phyloP scores from a whole-genome alignment of 2,888 invertebrate species.

The Lacanobia oleracea region DNA sequence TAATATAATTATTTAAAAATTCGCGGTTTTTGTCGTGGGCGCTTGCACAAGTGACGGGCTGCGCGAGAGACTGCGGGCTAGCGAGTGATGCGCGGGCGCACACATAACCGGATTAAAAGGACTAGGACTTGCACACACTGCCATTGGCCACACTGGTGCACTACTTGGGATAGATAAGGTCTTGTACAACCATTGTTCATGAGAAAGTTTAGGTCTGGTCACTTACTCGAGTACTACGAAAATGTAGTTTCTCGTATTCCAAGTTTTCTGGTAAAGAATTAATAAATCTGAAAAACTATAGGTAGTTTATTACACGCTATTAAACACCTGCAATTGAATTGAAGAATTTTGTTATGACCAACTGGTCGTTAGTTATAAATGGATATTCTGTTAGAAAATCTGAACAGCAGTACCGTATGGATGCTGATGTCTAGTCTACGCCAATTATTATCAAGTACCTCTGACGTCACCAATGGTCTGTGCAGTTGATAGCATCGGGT shows the following conservation, averaged over 20 bases:
- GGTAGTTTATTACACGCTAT: background rate
- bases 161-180: slow-evolving; percentile 51
- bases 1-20: slow-evolving; percentile 49
- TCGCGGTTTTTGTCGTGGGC: slow-evolving; percentile 64
- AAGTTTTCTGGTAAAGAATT: slow-evolving; percentile 1
- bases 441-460: slow-evolving; percentile 44
- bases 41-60: slow-evolving; percentile 68
- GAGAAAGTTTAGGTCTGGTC: slow-evolving; percentile 43
- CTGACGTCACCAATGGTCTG: slow-evolving; percentile 31
- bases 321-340: slow-evolving; percentile 2
- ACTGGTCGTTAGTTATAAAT: background rate
- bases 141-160: slow-evolving; percentile 63
- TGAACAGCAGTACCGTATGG: background rate
- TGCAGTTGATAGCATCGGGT: slow-evolving; percentile 30
- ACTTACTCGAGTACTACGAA: slow-evolving; percentile 53
- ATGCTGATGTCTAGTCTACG: slow-evolving; percentile 14
- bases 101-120: slow-evolving; percentile 84
- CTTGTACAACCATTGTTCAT: slow-evolving; percentile 44
- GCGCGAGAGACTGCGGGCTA: slow-evolving; percentile 78
- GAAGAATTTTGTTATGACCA: slow-evolving; percentile 5
- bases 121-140: slow-evolving; percentile 73
- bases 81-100: slow-evolving; percentile 84
- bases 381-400: slow-evolving; percentile 12
- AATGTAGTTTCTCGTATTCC: slow-evolving; percentile 29
- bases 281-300: slow-evolving; percentile 4